Percentiles rank a stretch among this genome's conserved stretches.
phyloP scores from a whole-genome alignment of 2,113 vertebrate species.

The Nothoprocta pentlandii region DNA sequence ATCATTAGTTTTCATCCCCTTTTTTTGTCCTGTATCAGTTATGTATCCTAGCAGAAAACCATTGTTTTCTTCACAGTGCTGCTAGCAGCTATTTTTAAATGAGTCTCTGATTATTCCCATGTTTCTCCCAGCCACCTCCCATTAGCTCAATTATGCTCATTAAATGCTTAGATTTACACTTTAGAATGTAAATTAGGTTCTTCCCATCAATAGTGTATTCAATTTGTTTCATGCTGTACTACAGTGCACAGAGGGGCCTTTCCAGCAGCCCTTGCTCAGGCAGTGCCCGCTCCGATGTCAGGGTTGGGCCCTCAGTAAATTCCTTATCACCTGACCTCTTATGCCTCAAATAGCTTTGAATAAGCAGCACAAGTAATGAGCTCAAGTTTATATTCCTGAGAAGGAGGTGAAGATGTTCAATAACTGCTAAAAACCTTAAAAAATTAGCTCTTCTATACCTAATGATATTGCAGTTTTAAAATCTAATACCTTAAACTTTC shows the following conservation, averaged over 20 bases:
- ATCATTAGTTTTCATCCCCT: background rate
- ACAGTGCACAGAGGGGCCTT: background rate
- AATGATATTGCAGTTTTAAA: background rate
- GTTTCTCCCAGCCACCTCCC: background rate
- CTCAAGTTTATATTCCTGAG: background rate
- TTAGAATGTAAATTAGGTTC: background rate
- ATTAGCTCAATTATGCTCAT: background rate
- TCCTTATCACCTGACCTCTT: background rate
- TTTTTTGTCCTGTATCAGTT: background rate
- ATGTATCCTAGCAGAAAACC: background rate
- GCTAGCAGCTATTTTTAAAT: background rate
- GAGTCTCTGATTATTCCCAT: background rate
- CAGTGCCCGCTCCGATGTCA: background rate
- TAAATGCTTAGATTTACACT: background rate
- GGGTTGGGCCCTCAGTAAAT: background rate
- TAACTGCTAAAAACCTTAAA: background rate
- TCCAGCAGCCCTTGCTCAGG: background rate
- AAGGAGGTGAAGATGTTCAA: background rate
- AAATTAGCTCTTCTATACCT: background rate
- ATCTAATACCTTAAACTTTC: background rate
- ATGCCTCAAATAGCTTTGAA: background rate
- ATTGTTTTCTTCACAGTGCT: background rate
- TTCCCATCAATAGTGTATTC: background rate
- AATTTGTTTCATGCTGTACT: background rate
- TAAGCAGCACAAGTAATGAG: background rate